Evolutionary conservation across 37 sponge, comb jelly and placozoan species (phyloP).

Genomic region (Beroe forskalii): DNA sequence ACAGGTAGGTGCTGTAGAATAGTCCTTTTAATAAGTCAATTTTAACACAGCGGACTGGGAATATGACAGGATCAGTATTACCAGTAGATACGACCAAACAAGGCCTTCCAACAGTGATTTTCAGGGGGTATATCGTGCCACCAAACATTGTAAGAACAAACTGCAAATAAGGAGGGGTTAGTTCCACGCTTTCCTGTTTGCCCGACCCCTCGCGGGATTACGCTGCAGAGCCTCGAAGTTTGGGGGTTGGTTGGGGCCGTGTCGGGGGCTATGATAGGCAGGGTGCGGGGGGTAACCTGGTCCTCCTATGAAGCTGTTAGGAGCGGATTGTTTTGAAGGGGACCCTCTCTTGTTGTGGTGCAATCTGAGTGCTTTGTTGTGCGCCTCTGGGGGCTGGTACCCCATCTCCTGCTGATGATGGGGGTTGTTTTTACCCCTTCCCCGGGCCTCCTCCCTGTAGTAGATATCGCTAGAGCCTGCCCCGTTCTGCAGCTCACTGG

Average conservation of each 20-base stretch:
- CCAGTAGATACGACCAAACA: no score
- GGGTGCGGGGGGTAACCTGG: not conserved
- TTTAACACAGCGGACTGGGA: no score
- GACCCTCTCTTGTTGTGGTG: not conserved
- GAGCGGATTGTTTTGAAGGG: not conserved
- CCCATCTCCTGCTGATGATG: no score
- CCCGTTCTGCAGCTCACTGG: no score
- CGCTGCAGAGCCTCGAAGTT: conserved; percentile 9
- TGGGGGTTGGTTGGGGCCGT: not conserved
- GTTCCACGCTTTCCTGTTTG: not conserved
- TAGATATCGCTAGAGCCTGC: no score
- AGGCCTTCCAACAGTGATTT: no score
- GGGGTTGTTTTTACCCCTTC: not conserved
- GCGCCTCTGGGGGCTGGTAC: not conserved
- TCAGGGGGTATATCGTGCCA: no score
- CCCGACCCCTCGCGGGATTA: not conserved
- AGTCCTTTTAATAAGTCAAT: no score
- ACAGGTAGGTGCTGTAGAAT: no score
- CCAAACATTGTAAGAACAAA: no score
- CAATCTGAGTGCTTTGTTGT: not conserved
- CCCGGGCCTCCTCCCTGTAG: not conserved
- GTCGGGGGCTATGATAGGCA: not conserved
- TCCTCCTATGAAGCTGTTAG: conserved; percentile 1
- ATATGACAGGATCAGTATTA: no score
- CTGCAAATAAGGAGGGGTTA: no score